A percentile compares a stretch with the other conserved stretches of the same genome.
These are phyloP conservation scores for Drosophila engyochracea DNA, from an alignment of 2,888 invertebrate genomes.

Conservation along the genomic window DNA sequence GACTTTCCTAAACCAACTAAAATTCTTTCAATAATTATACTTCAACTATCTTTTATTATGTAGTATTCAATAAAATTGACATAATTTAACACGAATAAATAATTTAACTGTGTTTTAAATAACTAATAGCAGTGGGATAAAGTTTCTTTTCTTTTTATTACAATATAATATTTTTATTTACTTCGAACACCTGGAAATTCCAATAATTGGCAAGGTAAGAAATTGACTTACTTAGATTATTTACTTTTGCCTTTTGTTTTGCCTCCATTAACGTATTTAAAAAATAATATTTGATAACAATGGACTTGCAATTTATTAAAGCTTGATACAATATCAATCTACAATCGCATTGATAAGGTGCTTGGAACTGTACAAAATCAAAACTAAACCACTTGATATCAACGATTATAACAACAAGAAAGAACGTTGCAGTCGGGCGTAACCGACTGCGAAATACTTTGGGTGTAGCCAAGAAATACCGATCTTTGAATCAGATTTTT, in stretches of 20 bases:
- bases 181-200: background rate
- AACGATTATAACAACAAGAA: background rate
- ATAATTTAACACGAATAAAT: slow-evolving; percentile 2
- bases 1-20: slow-evolving; percentile 5
- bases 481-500: background rate
- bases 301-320: background rate
- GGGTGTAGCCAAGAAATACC: background rate
- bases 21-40: background rate
- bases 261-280: background rate
- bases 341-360: background rate
- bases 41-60: slow-evolving; percentile 17
- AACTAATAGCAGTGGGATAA: background rate
- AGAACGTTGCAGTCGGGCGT: background rate
- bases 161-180: background rate
- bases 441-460: background rate
- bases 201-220: background rate
- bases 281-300: background rate
- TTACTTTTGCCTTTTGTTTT: background rate
- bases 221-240: background rate
- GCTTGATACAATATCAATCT: background rate
- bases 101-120: background rate
- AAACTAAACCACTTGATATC: background rate
- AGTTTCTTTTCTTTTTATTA: background rate
- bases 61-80: slow-evolving; percentile 18
- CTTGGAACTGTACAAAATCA: background rate